phyloP scores from a whole-genome alignment of 1,140 invertebrate species.

The Drosophila busckii region DNA sequence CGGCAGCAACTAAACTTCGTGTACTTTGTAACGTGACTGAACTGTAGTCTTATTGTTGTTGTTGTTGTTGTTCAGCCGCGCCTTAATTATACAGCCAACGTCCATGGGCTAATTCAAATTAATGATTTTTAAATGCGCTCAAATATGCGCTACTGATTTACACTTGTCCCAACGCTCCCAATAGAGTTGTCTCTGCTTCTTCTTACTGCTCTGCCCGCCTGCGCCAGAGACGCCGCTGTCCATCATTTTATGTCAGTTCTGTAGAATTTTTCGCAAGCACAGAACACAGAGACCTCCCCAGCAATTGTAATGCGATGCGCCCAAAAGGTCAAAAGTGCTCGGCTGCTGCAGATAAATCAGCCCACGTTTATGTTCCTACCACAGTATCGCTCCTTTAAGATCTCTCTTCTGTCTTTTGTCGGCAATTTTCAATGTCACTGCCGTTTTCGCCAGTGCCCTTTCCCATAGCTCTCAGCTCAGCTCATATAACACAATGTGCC shows the following conservation, averaged over 20 bases:
- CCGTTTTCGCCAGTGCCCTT: slow-evolving; percentile 19
- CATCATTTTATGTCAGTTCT: slow-evolving; percentile 44
- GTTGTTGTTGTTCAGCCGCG: slow-evolving; percentile 11
- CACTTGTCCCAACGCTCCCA: slow-evolving; percentile 15
- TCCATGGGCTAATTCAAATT: slow-evolving; percentile 50
- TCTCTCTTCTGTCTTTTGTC: background rate
- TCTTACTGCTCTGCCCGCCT: too few relatives aligned
- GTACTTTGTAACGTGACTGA: slow-evolving; percentile 15
- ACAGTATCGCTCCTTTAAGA: background rate
- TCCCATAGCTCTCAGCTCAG: slow-evolving; percentile 6
- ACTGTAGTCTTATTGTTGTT: background rate
- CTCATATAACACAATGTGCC: slow-evolving; percentile 5
- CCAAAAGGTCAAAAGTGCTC: slow-evolving; percentile 34
- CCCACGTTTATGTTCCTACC: background rate
- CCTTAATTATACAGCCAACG: slow-evolving; percentile 47
- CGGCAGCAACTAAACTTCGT: slow-evolving; percentile 27
- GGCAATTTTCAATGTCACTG: slow-evolving; percentile 28
- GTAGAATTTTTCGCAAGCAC: slow-evolving; percentile 42
- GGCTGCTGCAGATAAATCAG: slow-evolving; percentile 48
- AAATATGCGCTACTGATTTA: slow-evolving; percentile 61
- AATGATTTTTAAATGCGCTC: slow-evolving; percentile 70
- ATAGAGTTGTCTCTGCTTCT: slow-evolving; percentile 53
- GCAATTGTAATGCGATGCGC: slow-evolving; percentile 44
- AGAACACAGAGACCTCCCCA: too few relatives aligned
- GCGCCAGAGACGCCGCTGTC: too few relatives aligned